Evolutionary conservation across 2,888 invertebrate genomes (phyloP), one percentile per base, ranked within the genome.

Genomic region (Glyphotaelius pellucidus): DNA sequence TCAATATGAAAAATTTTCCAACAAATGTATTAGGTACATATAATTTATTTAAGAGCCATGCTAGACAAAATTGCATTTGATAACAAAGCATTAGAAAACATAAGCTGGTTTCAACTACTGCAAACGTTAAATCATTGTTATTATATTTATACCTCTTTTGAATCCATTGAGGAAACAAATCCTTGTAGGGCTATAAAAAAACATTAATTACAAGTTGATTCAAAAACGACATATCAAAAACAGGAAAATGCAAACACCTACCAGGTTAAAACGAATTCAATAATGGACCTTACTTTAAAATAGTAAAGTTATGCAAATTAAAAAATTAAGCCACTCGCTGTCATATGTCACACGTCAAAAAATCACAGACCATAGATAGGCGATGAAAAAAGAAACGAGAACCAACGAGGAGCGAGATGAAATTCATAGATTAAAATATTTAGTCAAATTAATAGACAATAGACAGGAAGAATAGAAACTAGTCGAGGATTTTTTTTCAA

Each of bases 131-230:
- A 81, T 31, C 30, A 81, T 81, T 81, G 81, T 67, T 38, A 85
- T 38, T 90, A 81, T 91, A 38, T 52, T 81, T 91, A 86, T 92
- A 92, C 92, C 92, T 92, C 87, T 38, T 85, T 86, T 86, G 90
- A 38, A 90, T 92, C 92, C 92, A 92, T 92, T 90, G 80, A 47
- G 86, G 80, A 90, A 85, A 92, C 80, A 85, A 90, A 67, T 90
- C 90, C 90, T 52, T 42, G 91, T 47, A 85, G 80, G 81, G 91
- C 91, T 91, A 91, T 32, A 38, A 91, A 88, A 12, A 89, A 80
- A 42, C 15, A 88, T n/a, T 32, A 52, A 79, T 79, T 79, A 88
- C 79, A 31, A 31, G 79, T 67, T 42, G 14, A 38, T 86, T 7
- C 35, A 38, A 86, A 86, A 30, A 86, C 38, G 12, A 47, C 3